Evolutionary conservation across 2,113 vertebrate genomes (phyloP).

Genomic region (Tylochromis polylepis): DNA sequence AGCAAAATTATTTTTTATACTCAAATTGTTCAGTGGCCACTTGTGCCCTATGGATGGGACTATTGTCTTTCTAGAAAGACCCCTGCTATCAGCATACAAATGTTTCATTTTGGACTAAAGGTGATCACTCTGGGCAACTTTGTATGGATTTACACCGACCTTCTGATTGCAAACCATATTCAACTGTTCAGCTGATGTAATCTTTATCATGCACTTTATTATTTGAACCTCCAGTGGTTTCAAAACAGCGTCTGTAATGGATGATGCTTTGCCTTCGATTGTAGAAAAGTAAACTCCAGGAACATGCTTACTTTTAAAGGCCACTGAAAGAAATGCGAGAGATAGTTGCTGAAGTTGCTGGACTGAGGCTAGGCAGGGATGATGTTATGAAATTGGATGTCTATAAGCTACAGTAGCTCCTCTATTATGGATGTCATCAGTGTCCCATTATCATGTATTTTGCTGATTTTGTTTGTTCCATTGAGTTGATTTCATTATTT

Average conservation of each 20-base stretch:
- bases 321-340: neutral
- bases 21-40: neutral
- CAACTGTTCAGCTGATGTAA: neutral
- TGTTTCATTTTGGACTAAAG: neutral
- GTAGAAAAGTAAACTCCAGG: neutral
- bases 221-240: neutral
- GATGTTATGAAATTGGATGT: neutral
- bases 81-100: neutral
- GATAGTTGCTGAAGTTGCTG: neutral
- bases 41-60: neutral
- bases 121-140: neutral
- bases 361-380: neutral
- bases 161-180: neutral
- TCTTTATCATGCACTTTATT: neutral
- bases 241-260: neutral
- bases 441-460: neutral
- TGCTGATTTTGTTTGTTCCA: neutral
- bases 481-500: neutral
- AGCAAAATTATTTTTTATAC: neutral
- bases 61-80: neutral
- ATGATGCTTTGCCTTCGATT: neutral
- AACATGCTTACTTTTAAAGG: neutral
- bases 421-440: neutral
- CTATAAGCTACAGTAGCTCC: neutral
- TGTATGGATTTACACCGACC: neutral